Evolutionary conservation across 2,888 invertebrate species (phyloP).

Genomic region (Drosophila rubida): DNA sequence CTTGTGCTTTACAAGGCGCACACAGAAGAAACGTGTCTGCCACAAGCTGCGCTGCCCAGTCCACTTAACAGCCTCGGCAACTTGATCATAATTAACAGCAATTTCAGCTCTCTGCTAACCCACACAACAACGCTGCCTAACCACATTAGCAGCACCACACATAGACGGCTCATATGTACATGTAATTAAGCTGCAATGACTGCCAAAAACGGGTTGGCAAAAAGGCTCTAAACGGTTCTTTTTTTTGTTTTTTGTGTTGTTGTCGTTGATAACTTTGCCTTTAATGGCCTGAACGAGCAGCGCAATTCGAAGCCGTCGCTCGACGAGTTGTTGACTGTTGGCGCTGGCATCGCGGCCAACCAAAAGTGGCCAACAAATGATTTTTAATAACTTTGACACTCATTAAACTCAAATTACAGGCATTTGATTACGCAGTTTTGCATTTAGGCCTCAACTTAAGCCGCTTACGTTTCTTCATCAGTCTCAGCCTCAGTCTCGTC

Average conservation of each 20-base stretch:
- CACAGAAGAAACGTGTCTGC: slow-evolving; percentile 19
- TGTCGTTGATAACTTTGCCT: slow-evolving; percentile 36
- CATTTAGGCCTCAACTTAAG: slow-evolving; percentile 64
- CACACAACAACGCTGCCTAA: background rate
- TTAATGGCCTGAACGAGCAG: slow-evolving; percentile 30
- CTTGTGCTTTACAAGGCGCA: slow-evolving; percentile 30
- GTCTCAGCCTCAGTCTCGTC: slow-evolving; percentile 6
- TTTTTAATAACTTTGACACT: slow-evolving; percentile 81
- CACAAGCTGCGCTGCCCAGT: slow-evolving; percentile 23
- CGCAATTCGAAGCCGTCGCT: slow-evolving; percentile 19
- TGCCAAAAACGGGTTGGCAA: slow-evolving; percentile 64
- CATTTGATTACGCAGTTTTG: slow-evolving; percentile 78
- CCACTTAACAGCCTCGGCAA: slow-evolving; percentile 22
- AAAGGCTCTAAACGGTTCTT: slow-evolving; percentile 61
- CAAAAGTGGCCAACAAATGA: slow-evolving; percentile 73
- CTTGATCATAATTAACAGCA: slow-evolving; percentile 54
- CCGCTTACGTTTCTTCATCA: slow-evolving; percentile 71
- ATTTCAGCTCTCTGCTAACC: slow-evolving; percentile 28
- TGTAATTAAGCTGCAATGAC: slow-evolving; percentile 73
- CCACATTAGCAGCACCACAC: slow-evolving; percentile 7
- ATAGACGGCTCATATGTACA: slow-evolving; percentile 10
- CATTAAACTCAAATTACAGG: slow-evolving; percentile 80
- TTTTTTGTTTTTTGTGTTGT: slow-evolving; percentile 6
- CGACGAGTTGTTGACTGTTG: slow-evolving; percentile 6
- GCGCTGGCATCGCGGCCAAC: slow-evolving; percentile 31